Evolutionary conservation across 2,797 vertebrate species (phyloP).

Genomic region (Sitta carolinensis): DNA sequence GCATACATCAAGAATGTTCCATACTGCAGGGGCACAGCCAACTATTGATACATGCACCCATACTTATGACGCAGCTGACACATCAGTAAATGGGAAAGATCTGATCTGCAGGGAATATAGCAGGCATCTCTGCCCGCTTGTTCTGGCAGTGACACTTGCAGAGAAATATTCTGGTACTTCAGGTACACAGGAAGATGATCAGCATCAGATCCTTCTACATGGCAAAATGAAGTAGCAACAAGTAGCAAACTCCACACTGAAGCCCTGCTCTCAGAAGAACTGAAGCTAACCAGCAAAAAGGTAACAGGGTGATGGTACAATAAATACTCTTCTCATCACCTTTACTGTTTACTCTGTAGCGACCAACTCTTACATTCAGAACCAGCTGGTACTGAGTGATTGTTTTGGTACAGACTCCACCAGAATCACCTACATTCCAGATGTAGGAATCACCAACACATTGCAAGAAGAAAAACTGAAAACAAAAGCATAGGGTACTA

Average conservation of each 20-base stretch:
- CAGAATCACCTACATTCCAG: background rate
- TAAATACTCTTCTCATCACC: background rate
- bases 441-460: background rate
- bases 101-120: background rate
- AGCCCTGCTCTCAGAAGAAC: background rate
- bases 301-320: background rate
- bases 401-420: background rate
- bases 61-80: background rate
- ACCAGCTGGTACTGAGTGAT: background rate
- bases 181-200: fast-evolving
- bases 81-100: background rate
- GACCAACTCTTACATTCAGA: background rate
- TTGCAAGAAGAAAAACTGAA: background rate
- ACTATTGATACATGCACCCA: fast-evolving
- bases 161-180: background rate
- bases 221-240: background rate
- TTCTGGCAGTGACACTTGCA: background rate
- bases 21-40: background rate
- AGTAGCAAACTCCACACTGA: background rate
- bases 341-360: background rate
- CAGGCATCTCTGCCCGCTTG: background rate
- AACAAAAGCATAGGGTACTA: background rate
- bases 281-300: background rate
- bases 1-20: background rate
- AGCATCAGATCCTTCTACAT: background rate